Conservation (phyloP, 2,888 invertebrate species). For the Agrochola litura region DNA sequence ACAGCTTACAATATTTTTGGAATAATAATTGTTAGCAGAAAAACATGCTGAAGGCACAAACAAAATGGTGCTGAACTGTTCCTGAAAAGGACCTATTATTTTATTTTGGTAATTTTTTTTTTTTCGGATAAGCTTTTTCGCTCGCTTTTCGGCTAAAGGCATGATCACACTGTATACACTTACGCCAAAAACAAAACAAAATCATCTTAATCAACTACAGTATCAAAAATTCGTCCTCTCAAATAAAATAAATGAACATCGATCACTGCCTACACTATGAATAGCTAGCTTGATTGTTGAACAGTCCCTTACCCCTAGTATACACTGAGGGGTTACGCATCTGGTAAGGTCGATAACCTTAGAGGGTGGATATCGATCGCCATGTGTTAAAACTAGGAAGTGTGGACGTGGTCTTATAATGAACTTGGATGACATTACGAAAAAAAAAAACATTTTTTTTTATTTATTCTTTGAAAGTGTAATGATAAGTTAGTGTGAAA, state of each 20-base stretch:
- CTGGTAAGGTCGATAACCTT: conserved; percentile 67
- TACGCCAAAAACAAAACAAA: background rate
- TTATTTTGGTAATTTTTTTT: no score
- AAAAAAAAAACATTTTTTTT: background rate
- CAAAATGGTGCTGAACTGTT: background rate
- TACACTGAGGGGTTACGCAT: conserved; percentile 62
- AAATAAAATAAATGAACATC: conserved; percentile 40
- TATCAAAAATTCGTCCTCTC: background rate
- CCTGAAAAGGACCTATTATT: background rate
- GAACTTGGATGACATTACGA: conserved; percentile 19
- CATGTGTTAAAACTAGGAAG: conserved; percentile 50
- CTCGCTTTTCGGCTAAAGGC: background rate
- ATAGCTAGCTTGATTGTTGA: conserved; percentile 51
- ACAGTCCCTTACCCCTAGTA: conserved; percentile 43
- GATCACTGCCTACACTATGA: conserved; percentile 40
- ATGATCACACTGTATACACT: background rate
- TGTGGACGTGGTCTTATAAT: conserved; percentile 10
- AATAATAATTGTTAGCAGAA: background rate
- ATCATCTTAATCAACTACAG: background rate
- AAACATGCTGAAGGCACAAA: background rate
- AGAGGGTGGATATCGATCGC: conserved; percentile 60
- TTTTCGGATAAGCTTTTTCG: no score
- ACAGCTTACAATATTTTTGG: background rate
- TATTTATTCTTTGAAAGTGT: background rate
- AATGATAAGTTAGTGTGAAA: conserved; percentile 3